Conservation (phyloP, 2,888 invertebrate genomes). For the Priapulus caudatus region DNA sequence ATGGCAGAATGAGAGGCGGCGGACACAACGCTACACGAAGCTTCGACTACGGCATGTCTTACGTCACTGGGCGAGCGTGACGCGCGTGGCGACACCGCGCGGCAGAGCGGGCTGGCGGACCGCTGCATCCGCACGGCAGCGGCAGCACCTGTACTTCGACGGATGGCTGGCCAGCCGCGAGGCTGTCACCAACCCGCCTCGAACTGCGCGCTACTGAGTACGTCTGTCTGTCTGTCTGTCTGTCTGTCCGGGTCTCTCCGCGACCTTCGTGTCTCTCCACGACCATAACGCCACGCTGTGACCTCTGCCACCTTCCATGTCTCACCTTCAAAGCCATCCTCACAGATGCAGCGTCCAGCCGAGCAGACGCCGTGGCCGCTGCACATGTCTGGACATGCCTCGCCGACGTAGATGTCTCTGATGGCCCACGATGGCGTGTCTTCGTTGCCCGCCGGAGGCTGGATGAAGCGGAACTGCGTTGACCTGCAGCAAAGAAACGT, state of each 20-base stretch:
- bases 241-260: no score
- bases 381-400: not conserved
- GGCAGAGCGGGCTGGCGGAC: constrained; percentile 37
- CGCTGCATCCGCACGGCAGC: constrained; percentile 37
- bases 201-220: no score
- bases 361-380: not conserved
- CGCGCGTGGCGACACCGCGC: no score
- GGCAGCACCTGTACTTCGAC: constrained; percentile 40
- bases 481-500: no score
- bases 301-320: no score
- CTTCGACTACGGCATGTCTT: constrained; percentile 37
- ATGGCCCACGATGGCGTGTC: not conserved
- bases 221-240: no score
- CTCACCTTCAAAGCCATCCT: not conserved
- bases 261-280: no score
- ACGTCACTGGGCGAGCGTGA: no score
- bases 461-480: not conserved
- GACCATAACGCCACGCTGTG: no score
- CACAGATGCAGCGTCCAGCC: not conserved
- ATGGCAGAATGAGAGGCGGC: constrained; percentile 6
- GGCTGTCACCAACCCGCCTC: no score
- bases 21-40: constrained; percentile 30
- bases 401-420: not conserved
- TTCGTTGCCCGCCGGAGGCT: not conserved
- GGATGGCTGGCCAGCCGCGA: no score